Evolutionary conservation across 2,888 invertebrate species (phyloP).

Genomic region (Sisyra nigra): DNA sequence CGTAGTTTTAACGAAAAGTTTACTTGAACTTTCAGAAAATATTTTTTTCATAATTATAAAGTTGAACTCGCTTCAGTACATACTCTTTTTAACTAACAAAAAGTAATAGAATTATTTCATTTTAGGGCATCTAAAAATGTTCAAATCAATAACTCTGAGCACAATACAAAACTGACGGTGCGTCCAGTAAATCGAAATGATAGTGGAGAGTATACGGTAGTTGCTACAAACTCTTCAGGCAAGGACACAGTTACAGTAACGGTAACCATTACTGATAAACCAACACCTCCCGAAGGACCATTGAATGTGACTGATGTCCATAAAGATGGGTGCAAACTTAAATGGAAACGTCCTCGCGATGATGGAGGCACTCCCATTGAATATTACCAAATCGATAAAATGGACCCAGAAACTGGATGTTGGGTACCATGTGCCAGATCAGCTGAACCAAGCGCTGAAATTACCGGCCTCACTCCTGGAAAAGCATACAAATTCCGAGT

Average conservation of each 20-base stretch:
- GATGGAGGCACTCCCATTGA: constrained; percentile 91
- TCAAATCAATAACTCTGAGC: constrained; percentile 68
- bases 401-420: constrained; percentile 76
- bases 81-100: too few relatives aligned
- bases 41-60: too few relatives aligned
- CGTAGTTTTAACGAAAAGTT: too few relatives aligned
- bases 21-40: too few relatives aligned
- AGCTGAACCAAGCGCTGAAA: constrained; percentile 65
- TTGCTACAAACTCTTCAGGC: constrained; percentile 75
- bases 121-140: constrained; percentile 44
- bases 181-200: constrained; percentile 67
- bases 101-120: too few relatives aligned
- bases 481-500: constrained; percentile 95
- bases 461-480: constrained; percentile 72
- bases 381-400: constrained; percentile 90
- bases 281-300: constrained; percentile 77
- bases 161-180: constrained; percentile 73
- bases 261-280: constrained; percentile 77
- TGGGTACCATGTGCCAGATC: constrained; percentile 81
- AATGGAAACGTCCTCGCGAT: constrained; percentile 91
- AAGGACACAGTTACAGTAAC: constrained; percentile 69
- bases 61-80: too few relatives aligned
- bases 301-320: constrained; percentile 78
- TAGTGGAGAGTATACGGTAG: constrained; percentile 75
- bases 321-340: constrained; percentile 83